phyloP scores from a whole-genome alignment of 2,113 vertebrate species.

The Cairina moschata region DNA sequence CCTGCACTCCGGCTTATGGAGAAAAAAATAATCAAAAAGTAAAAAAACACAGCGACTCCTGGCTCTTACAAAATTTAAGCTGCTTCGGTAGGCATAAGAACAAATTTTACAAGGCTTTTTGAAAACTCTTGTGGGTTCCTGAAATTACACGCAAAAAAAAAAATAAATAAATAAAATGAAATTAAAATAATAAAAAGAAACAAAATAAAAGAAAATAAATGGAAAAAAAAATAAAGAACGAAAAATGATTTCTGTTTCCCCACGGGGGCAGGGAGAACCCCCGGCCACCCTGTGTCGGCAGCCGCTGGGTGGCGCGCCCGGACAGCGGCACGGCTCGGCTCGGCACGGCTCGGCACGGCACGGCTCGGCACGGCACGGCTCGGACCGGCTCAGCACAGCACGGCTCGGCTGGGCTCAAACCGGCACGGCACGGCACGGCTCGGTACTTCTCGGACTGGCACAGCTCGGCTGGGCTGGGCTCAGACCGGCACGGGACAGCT shows the following conservation, averaged over 20 bases:
- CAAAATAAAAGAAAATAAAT: too few relatives aligned
- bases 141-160: rapidly evolving
- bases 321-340: background rate
- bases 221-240: rapidly evolving
- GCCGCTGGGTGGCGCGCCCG: slow-evolving; percentile 65
- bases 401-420: too few relatives aligned
- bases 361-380: background rate
- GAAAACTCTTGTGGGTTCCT: background rate
- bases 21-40: background rate
- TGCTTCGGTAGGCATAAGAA: background rate
- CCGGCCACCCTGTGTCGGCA: background rate
- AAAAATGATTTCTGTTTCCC: rapidly evolving
- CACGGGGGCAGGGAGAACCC: background rate
- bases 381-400: background rate
- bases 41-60: background rate
- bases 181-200: background rate
- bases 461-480: background rate
- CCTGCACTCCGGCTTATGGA: rapidly evolving
- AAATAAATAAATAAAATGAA: rapidly evolving
- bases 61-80: background rate
- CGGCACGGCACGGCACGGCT: background rate
- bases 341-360: background rate
- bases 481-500: too few relatives aligned
- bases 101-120: background rate
- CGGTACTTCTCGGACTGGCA: background rate